phyloP scores from a whole-genome alignment of 2,888 invertebrate genomes.

The Athripsodes cinereus region DNA sequence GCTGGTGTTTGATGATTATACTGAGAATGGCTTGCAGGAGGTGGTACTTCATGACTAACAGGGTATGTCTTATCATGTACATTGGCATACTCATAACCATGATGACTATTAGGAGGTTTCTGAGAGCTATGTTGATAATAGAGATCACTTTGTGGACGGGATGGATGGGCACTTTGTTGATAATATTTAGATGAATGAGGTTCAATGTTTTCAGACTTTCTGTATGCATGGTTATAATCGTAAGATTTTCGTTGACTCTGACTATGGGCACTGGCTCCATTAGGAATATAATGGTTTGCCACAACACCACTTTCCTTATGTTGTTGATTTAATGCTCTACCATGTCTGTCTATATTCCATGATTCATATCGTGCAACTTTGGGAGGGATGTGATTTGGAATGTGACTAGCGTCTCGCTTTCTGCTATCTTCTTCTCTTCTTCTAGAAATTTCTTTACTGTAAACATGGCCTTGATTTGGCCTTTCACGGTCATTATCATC shows the following conservation, averaged over 20 bases:
- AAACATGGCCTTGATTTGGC: constrained; percentile 39
- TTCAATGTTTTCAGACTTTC: constrained; percentile 25
- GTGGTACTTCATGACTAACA: constrained; percentile 7
- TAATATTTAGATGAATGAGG: constrained; percentile 20
- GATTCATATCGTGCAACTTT: constrained; percentile 46
- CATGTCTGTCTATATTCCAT: constrained; percentile 43
- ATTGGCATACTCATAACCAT: constrained; percentile 15
- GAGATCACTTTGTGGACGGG: constrained; percentile 19
- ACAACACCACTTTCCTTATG: constrained; percentile 24
- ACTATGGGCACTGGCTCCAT: constrained; percentile 16
- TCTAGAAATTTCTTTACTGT: constrained; percentile 41
- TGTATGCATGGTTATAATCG: constrained; percentile 17
- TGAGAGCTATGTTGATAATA: constrained; percentile 13
- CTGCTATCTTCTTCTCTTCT: constrained; percentile 15
- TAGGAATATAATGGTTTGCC: constrained; percentile 23
- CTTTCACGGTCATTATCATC: constrained; percentile 34
- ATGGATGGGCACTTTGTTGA: constrained; percentile 12
- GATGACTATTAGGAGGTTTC: constrained; percentile 14
- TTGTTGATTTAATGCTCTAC: constrained; percentile 40
- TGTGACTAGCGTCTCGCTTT: constrained; percentile 41
- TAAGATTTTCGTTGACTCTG: constrained; percentile 15
- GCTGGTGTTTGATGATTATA: constrained; percentile 38
- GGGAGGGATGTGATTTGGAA: constrained; percentile 47
- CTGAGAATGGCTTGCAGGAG: not conserved
- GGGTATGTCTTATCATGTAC: constrained; percentile 6